A percentile compares a stretch with the other conserved stretches of the same genome.
Evolutionary conservation across 2,797 vertebrate species (phyloP).

Genomic region (Miichthys miiuy): DNA sequence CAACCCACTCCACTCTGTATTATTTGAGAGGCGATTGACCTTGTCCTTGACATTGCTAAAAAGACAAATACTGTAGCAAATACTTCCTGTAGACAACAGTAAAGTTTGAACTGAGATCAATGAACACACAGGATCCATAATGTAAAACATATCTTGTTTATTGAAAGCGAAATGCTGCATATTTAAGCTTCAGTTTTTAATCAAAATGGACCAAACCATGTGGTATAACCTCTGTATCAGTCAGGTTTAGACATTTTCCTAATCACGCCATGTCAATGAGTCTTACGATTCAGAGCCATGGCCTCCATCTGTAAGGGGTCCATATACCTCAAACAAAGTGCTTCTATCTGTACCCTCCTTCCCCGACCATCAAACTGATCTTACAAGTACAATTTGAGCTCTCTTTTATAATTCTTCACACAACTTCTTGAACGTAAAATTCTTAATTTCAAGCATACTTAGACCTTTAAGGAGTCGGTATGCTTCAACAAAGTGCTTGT

Average conservation of each 20-base stretch:
- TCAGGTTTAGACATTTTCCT: background rate
- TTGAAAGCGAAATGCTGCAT: constrained; percentile 15
- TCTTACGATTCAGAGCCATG: background rate
- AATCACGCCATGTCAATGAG: background rate
- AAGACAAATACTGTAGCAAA: too few relatives aligned
- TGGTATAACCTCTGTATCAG: background rate
- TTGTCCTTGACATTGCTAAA: background rate
- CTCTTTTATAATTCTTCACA: background rate
- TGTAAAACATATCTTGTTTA: constrained; percentile 4
- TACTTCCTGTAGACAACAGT: too few relatives aligned
- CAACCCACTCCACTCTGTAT: background rate
- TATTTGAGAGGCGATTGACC: background rate
- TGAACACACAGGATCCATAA: background rate
- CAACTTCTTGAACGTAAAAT: background rate
- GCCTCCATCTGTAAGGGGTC: background rate
- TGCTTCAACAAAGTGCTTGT: background rate
- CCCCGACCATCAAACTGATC: background rate
- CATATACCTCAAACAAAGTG: background rate
- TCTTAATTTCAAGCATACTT: background rate
- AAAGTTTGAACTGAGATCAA: background rate
- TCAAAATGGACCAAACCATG: background rate
- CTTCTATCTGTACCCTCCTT: too few relatives aligned
- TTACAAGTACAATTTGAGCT: background rate
- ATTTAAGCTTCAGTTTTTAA: constrained; percentile 3
- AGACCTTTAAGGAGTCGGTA: background rate